Conservation (phyloP, 2,888 invertebrate genomes). For the Aquatica leii region DNA sequence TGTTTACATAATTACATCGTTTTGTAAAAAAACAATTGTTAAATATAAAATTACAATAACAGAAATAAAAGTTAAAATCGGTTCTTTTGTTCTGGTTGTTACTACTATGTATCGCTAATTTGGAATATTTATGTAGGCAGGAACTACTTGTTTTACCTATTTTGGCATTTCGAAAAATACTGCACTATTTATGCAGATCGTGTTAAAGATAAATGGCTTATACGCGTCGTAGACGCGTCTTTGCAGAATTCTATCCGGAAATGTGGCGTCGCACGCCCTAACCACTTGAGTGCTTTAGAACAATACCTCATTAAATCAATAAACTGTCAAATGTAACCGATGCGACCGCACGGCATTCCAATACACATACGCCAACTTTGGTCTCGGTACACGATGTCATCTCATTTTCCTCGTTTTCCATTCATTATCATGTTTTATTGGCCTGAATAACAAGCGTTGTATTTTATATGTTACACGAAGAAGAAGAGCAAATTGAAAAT, state of each 20-base stretch:
- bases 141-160: not conserved
- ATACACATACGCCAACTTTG: constrained; percentile 29
- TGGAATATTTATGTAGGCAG: constrained; percentile 1
- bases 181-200: constrained; percentile 11
- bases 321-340: constrained; percentile 50
- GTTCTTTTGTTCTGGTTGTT: too few species aligned
- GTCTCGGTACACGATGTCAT: constrained; percentile 31
- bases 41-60: too few species aligned
- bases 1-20: too few species aligned
- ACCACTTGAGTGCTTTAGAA: constrained; percentile 57
- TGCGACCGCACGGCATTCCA: constrained; percentile 33
- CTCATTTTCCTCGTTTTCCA: constrained; percentile 22
- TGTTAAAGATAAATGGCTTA: constrained; percentile 17
- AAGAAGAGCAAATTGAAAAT: too few species aligned
- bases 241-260: constrained; percentile 54
- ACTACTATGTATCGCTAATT: too few species aligned
- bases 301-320: constrained; percentile 59
- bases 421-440: constrained; percentile 25
- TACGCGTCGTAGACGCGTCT: constrained; percentile 38
- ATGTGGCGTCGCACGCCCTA: constrained; percentile 58
- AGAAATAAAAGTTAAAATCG: too few species aligned
- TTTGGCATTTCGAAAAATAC: constrained; percentile 1
- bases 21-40: too few species aligned
- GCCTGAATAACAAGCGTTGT: constrained; percentile 9
- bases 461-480: constrained; percentile 11